A percentile compares a stretch with the other conserved stretches of the same genome.
Conservation (phyloP, 2,888 invertebrate genomes). For the Spatulosminthurus flaviceps region DNA sequence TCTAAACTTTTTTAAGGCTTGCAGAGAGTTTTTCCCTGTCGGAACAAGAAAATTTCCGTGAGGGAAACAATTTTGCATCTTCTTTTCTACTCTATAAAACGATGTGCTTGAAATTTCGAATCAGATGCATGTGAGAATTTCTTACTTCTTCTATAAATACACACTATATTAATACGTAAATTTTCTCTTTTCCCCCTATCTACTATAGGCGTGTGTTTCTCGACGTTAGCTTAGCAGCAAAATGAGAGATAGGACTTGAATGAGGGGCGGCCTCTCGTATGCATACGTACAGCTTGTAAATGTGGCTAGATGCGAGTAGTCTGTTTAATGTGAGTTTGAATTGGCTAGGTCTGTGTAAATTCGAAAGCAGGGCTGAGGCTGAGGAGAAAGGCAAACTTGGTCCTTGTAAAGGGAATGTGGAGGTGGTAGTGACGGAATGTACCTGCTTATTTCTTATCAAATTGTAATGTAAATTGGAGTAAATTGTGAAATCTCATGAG, state of each 20-base stretch:
- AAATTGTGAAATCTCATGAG: conserved; percentile 45
- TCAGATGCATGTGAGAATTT: not conserved
- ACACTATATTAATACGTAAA: too few species aligned
- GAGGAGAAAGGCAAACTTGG: not conserved
- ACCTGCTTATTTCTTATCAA: conserved; percentile 36
- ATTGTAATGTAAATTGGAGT: conserved; percentile 44
- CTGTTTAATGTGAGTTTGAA: conserved; percentile 6
- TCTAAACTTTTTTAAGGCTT: conserved; percentile 1
- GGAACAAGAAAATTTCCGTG: conserved; percentile 22
- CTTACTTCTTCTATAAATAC: not conserved
- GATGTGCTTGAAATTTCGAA: conserved; percentile 41
- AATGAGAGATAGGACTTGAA: too few species aligned
- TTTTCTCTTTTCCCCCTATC: too few species aligned
- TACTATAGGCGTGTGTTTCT: too few species aligned
- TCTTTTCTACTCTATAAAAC: conserved; percentile 1
- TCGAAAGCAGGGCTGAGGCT: not conserved
- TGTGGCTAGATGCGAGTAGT: not conserved
- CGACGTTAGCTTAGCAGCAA: too few species aligned
- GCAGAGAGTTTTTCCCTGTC: conserved; percentile 5
- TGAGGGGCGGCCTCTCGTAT: too few species aligned
- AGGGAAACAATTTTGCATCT: conserved; percentile 35
- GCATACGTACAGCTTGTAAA: too few species aligned
- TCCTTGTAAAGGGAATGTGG: not conserved
- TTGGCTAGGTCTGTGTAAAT: not conserved
- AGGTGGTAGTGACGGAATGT: conserved; percentile 26